Base-by-base conservation (phyloP, 1,140 invertebrate genomes). In the Ylistrum balloti region DNA sequence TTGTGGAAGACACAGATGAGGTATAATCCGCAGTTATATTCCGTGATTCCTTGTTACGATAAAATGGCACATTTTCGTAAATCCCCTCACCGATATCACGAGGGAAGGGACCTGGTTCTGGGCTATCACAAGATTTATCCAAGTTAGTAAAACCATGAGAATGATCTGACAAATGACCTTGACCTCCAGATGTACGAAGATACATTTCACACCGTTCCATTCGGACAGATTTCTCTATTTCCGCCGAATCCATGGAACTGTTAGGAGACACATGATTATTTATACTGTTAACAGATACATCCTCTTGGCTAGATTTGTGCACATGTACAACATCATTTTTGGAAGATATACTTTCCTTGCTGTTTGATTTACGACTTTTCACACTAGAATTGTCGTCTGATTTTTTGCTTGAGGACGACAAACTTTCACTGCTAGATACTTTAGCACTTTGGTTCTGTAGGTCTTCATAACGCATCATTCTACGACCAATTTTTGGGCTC, bases 401-500 rank as follows among this genome's bases (percentile, higher is more conserved):
- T 87, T 34, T 87, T 87, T 87, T 87, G 35, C 35, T 87, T 0
- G 35, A 34, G 11, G 86, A 38, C 5, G 86, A 86, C 33, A 34
- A 15, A 32, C 35, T 86, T 20, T 86, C 86, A 86, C 86, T 86
- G 28, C 33, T 86, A 2, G 33, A 88, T 22, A 88, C 35, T 88
- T 45, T 45, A 3, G 5, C 87, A 34, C 86, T 86, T 28, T 74
- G 56, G 15, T 48, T 90, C 10, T 86, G 74, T 41, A 48, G 38
- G 33, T 90, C 86, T 22, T 90, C 89, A 32, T 22, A n/a, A 10
- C 87, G 45, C 34, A 90, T 74, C 56, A 87, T 38, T 34, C 90
- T 56, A 15, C 91, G 85, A 5, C 85, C 41, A 32, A 92, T 74
- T 86, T 92, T 90, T 15, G 91, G 91, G 86, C 91, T 92, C 85